Base-by-base conservation (phyloP, 1,140 invertebrate genomes). In the Ooceraea biroi region DNA sequence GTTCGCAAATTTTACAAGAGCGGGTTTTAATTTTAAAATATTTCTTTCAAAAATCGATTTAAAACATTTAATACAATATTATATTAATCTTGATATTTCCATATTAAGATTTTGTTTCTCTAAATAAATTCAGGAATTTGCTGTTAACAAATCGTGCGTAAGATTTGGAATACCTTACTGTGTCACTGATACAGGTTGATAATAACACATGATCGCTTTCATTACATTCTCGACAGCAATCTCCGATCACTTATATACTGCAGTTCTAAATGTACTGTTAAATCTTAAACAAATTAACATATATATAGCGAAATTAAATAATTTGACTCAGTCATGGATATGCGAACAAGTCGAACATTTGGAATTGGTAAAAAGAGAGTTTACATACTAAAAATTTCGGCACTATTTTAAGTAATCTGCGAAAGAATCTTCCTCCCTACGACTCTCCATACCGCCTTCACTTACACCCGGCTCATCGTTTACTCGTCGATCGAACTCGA, bases 161-260 rank as follows among this genome's bases (percentile, higher is more conserved):
- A 36, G 36, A 36, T 7, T 36, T 36, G 36, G 36, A 36, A 36
- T 36, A 7, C 36, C 7, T 36, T 36, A 36, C n/a, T 36, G 7
- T 86, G 85, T 19, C 52, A 80, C 73, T 44, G 48, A 80, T 41
- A 85, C 25, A 22, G 55, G 36, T 74, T 68, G 66, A 82, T 84
- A 58, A 87, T 73, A 84, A 14, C 57, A 12, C 68, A 84, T 71
- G 0, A 1, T 44, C 65, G 78, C 19, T 69, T 44, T 25, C 46
- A 30, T 10, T 52, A 69, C n/a, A 12, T 44, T 44, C 30, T 57
- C 36, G 7, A 78, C 44, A 50, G 30, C 19, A n/a, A 36, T 68
- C 30, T 36, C 52, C 22, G 19, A 52, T 68, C 46, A 55, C n/a
- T 17, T 61, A 74, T 30, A 46, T 69, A 22, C 17, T 52, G 14